Evolutionary conservation across 2,888 invertebrate species (phyloP), one percentile per base, ranked within the genome.

Genomic region (Cerastoderma edule): DNA sequence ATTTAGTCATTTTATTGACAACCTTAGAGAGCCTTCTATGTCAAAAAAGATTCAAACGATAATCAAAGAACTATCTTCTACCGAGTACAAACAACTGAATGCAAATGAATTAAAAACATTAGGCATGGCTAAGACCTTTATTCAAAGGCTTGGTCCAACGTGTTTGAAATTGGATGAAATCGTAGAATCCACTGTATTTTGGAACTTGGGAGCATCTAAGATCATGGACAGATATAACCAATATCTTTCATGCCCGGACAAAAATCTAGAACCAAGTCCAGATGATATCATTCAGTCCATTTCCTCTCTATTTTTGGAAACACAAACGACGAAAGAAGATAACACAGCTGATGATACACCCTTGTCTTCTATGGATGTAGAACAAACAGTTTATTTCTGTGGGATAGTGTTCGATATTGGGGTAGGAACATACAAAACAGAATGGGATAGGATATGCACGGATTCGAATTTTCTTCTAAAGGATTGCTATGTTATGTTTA

Each of bases 401-500:
- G 50, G 33, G 5, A 24, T 19, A 6, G 32, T 24, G 13, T 35
- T 53, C 35, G 64, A 63, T 64, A 50, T 13, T 27, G 53, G 28
- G 27, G 63, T 24, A 13, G 16, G 53, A 5, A 16, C 33, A 10
- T 70, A 35, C 35, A 48, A 28, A 13, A 39, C 33, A 19, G 22
- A 50, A 24, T 64, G 48, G 63, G 33, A 53, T 10, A n/a, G 1
- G 50, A 28, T 53, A 6, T 35, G 44, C 44, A 57, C 28, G 1
- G 44, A 71, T 22, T 3, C 19, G 8, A 22, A 35, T 8, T 33
- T 63, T 8, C 10, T 39, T 16, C 66, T 77, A 63, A 22, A n/a
- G 6, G 24, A 27, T 39, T 66, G 73, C 4, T 32, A 35, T 13
- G 27, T 27, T n/a, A 70, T 77, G 77, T 77, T 73, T 69, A 19